phyloP scores from a whole-genome alignment of 2,113 vertebrate genomes.

The Equus przewalskii region DNA sequence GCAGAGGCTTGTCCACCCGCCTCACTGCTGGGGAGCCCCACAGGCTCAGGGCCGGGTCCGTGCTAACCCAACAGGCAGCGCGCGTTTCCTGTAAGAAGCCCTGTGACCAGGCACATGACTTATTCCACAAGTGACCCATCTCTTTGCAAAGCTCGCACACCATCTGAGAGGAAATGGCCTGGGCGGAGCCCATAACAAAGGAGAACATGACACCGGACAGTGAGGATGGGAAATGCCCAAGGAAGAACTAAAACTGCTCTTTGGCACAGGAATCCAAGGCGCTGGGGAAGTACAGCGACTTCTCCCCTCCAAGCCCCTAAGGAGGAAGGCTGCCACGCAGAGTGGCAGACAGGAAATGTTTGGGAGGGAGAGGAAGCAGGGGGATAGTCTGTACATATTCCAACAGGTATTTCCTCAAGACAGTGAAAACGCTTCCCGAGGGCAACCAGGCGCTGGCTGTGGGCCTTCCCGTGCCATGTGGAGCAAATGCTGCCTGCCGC shows the following conservation, averaged over 20 bases:
- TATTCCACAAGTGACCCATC: background rate
- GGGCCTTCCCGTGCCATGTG: slow-evolving; percentile 37
- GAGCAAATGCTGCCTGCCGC: slow-evolving; percentile 35
- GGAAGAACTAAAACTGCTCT: slow-evolving; percentile 49
- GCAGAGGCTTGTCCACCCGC: background rate
- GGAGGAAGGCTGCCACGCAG: background rate
- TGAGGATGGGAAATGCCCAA: background rate
- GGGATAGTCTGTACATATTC: background rate
- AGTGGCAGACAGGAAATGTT: background rate
- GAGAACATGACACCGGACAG: background rate
- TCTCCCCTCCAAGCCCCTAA: background rate
- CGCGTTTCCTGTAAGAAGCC: slow-evolving; percentile 38
- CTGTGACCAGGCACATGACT: slow-evolving; percentile 62
- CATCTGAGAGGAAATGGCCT: slow-evolving; percentile 75
- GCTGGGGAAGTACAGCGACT: background rate
- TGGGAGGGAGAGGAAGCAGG: background rate
- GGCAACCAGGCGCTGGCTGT: background rate
- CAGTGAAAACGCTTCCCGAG: background rate
- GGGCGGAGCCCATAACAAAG: slow-evolving; percentile 58
- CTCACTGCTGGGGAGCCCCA: background rate
- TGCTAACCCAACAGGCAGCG: background rate
- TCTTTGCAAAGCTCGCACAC: slow-evolving; percentile 42
- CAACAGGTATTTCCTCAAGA: background rate
- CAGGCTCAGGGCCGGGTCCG: background rate
- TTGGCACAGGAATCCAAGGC: background rate